Conservation (phyloP, 2,113 vertebrate species). For the Felis chaus region DNA sequence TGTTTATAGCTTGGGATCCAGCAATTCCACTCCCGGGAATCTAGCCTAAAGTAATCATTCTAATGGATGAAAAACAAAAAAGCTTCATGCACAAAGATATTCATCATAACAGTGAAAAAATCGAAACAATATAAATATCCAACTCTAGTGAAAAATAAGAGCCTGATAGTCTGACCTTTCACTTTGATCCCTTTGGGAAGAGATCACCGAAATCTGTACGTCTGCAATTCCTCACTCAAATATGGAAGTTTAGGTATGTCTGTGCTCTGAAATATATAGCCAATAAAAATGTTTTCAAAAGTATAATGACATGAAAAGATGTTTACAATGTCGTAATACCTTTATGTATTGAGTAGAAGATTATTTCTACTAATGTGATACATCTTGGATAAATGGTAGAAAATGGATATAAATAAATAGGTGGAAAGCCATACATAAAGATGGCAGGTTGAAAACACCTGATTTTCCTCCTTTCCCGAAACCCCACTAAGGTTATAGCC, state of each 20-base stretch:
- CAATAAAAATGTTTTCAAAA: slow-evolving; percentile 34
- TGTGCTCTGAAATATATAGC: not conserved
- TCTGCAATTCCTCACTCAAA: not conserved
- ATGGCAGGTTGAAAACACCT: not conserved
- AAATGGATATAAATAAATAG: not conserved
- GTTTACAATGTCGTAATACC: not conserved
- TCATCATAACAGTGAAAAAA: slow-evolving; percentile 47
- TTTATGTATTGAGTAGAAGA: not conserved
- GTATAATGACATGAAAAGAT: not conserved
- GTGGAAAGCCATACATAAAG: not conserved
- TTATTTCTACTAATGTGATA: not conserved
- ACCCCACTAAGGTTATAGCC: not conserved
- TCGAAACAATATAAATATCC: slow-evolving; percentile 40
- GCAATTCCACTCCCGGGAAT: slow-evolving; percentile 59
- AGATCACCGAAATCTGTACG: slow-evolving; percentile 7
- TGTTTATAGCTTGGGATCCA: slow-evolving; percentile 49
- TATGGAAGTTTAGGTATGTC: slow-evolving; percentile 11
- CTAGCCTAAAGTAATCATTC: slow-evolving; percentile 47
- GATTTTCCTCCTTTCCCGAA: not conserved
- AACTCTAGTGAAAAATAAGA: slow-evolving; percentile 1
- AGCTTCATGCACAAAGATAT: slow-evolving; percentile 18
- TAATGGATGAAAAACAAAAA: slow-evolving; percentile 52
- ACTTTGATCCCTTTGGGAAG: not conserved
- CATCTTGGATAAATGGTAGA: not conserved
- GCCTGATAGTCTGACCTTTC: not conserved